Evolutionary conservation across 1,140 invertebrate genomes (phyloP).

Genomic region (Drosophila pseudoobscura): DNA sequence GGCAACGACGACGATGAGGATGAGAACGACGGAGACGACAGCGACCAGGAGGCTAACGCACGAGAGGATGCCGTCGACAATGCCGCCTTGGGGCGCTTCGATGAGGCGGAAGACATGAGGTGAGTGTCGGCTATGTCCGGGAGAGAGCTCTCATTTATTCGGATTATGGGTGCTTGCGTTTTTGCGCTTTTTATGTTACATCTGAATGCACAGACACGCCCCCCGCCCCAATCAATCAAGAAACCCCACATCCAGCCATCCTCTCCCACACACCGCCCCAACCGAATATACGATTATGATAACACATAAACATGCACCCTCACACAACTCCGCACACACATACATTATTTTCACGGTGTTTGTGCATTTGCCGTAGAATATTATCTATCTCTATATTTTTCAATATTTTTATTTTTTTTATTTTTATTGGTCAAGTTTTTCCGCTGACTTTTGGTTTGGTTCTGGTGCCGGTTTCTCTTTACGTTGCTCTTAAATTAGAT

Average conservation of each 20-base stretch:
- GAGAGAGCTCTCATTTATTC: constrained; percentile 33
- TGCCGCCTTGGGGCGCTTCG: constrained; percentile 57
- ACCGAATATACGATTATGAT: constrained; percentile 46
- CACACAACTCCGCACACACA: background rate
- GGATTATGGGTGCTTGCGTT: constrained; percentile 75
- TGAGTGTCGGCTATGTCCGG: constrained; percentile 55
- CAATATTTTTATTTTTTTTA: constrained; percentile 29
- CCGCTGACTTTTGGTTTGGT: constrained; percentile 69
- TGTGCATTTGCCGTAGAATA: constrained; percentile 62
- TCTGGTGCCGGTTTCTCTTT: constrained; percentile 63
- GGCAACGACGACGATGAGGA: constrained; percentile 40
- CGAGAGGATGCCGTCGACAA: constrained; percentile 66
- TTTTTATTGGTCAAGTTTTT: constrained; percentile 62
- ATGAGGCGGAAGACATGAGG: constrained; percentile 80
- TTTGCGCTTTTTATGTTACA: constrained; percentile 70
- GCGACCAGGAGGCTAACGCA: constrained; percentile 22
- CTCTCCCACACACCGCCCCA: constrained; percentile 15
- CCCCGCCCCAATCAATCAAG: constrained; percentile 25
- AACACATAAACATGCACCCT: constrained; percentile 23
- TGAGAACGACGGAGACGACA: background rate
- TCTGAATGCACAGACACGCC: constrained; percentile 71
- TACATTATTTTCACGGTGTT: constrained; percentile 49
- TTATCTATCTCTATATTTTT: constrained; percentile 1
- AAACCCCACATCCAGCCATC: constrained; percentile 9
- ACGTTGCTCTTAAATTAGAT: constrained; percentile 50